Percentiles rank a stretch among this genome's conserved stretches.
These are phyloP conservation scores for Pegea sp. DNA, from an alignment of 23 tunicate species.

Conservation along the genomic window DNA sequence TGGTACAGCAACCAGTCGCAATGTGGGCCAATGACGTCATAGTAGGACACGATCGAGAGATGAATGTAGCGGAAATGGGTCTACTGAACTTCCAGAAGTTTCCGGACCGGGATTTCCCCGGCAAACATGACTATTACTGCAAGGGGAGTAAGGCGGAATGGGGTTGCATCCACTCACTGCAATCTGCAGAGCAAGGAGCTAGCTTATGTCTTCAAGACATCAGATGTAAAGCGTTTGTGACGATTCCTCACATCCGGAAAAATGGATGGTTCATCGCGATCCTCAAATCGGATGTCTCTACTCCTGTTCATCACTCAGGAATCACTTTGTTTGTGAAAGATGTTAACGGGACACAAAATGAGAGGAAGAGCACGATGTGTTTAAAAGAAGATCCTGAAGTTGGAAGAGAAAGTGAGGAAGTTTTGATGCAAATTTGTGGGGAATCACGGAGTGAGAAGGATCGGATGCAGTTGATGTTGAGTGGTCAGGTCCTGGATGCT, in stretches of 20 bases:
- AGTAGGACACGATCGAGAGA: not conserved
- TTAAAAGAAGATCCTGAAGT: conserved; percentile 31
- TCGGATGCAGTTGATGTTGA: conserved; percentile 5
- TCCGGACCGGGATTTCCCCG: conserved; percentile 68
- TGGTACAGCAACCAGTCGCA: not conserved
- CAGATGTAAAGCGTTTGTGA: conserved; percentile 60
- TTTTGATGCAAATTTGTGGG: conserved; percentile 49
- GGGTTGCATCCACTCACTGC: conserved; percentile 79
- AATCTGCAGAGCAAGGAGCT: conserved; percentile 38
- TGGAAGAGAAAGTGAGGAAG: conserved; percentile 10
- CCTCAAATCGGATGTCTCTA: conserved; percentile 51
- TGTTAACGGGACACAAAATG: not conserved
- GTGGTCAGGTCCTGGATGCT: conserved; percentile 34
- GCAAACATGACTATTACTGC: conserved; percentile 68
- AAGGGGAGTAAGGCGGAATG: conserved; percentile 77
- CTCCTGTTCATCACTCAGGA: conserved; percentile 74
- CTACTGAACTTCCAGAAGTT: conserved; percentile 31
- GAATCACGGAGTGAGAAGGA: conserved; percentile 26
- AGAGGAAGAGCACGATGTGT: conserved; percentile 11
- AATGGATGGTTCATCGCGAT: conserved; percentile 87
- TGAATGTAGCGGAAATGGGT: no score
- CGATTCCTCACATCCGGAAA: conserved; percentile 81
- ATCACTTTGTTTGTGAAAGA: conserved; percentile 39
- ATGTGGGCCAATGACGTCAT: not conserved
- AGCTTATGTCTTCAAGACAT: conserved; percentile 25